phyloP scores from a whole-genome alignment of 2,797 vertebrate genomes.

The Halcyon leucocephala region DNA sequence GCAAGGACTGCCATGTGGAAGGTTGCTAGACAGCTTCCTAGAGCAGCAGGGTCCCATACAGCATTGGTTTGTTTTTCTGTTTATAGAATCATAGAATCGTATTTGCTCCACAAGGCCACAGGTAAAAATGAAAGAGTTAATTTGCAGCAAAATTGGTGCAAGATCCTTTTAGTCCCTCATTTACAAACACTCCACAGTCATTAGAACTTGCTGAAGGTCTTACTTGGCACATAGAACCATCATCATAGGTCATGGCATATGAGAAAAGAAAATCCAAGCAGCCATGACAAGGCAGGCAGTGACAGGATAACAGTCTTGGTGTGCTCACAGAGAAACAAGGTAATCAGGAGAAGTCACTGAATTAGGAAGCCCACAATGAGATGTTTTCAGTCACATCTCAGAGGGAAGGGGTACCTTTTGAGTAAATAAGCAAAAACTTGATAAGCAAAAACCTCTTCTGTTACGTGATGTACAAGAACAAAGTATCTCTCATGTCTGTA shows the following conservation, averaged over 20 bases:
- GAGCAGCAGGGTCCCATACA: neutral
- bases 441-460: neutral
- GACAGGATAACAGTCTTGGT: neutral
- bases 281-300: neutral
- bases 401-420: neutral
- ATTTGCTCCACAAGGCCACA: neutral
- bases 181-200: neutral
- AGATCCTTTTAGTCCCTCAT: neutral
- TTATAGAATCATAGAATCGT: no score
- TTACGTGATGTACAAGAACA: neutral
- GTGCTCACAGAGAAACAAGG: neutral
- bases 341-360: neutral
- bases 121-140: neutral
- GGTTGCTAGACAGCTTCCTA: neutral
- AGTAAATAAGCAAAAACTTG: neutral
- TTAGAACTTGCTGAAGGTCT: neutral
- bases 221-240: neutral
- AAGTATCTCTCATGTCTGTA: neutral
- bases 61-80: neutral
- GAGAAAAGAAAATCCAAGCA: neutral
- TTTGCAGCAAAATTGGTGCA: neutral
- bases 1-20: neutral
- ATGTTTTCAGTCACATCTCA: neutral
- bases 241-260: accelerated
- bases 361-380: neutral